Percentiles rank a stretch among this genome's conserved stretches.
These are phyloP conservation scores for Mastomys natalensis DNA, from an alignment of 2,113 vertebrate species.

Conservation along the genomic window DNA sequence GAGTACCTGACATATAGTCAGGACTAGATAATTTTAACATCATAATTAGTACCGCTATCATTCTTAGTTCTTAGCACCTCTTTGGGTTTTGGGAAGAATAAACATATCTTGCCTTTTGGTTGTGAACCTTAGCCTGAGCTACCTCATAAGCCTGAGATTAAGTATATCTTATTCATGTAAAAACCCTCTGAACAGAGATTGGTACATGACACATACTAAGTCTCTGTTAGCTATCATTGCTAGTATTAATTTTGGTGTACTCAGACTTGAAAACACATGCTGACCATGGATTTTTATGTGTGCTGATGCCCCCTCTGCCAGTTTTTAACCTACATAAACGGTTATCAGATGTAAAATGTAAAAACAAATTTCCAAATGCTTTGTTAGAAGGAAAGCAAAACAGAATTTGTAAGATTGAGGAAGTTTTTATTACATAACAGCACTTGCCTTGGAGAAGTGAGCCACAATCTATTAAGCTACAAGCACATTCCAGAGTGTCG, in stretches of 20 bases:
- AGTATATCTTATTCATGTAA: background rate
- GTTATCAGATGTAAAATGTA: background rate
- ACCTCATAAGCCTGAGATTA: background rate
- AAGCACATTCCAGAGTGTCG: constrained; percentile 42
- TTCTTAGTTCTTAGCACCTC: constrained; percentile 1
- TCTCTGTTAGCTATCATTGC: background rate
- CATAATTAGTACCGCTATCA: background rate
- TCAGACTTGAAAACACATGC: background rate
- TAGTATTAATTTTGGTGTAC: background rate
- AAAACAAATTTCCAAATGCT: background rate
- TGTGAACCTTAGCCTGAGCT: background rate
- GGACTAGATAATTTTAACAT: constrained; percentile 14
- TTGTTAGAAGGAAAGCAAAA: constrained; percentile 18
- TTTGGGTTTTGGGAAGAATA: constrained; percentile 24
- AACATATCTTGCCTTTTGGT: background rate
- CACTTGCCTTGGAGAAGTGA: constrained; percentile 44
- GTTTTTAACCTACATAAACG: background rate
- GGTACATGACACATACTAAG: background rate
- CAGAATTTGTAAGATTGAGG: constrained; percentile 37
- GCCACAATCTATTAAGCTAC: background rate
- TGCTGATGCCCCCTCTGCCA: background rate
- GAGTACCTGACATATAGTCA: background rate
- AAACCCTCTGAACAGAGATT: background rate
- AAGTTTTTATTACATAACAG: constrained; percentile 27
- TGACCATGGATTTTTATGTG: background rate